Conservation (phyloP, 2,888 invertebrate genomes). For the Sinhomidia bicolor region DNA sequence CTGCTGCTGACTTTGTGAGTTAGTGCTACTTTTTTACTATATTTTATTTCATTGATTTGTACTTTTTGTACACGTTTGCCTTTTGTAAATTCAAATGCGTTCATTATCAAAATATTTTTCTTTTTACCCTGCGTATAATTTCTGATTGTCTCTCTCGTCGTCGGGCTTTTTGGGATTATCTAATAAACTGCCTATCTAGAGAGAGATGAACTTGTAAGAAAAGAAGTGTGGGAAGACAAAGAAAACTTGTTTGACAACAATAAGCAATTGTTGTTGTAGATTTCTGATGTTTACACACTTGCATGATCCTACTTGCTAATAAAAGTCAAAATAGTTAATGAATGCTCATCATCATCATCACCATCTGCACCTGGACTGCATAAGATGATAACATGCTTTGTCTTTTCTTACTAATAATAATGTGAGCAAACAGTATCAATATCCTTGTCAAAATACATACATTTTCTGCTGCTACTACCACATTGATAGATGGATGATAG, state of each 20-base stretch:
- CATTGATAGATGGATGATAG: too few relatives aligned
- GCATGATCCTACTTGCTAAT: not conserved
- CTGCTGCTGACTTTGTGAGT: too few relatives aligned
- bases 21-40: too few relatives aligned
- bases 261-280: not conserved
- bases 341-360: constrained; percentile 31
- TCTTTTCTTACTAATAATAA: not conserved
- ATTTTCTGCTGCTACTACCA: too few relatives aligned
- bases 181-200: not conserved
- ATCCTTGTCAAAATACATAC: not conserved
- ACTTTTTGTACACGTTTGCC: too few relatives aligned
- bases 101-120: not conserved
- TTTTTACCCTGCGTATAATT: not conserved
- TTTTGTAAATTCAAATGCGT: too few relatives aligned
- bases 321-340: constrained; percentile 34
- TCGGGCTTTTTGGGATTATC: not conserved
- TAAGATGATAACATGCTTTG: not conserved
- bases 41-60: too few relatives aligned
- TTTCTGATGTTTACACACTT: constrained; percentile 3
- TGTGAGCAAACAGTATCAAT: constrained; percentile 37
- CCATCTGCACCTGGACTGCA: not conserved
- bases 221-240: constrained; percentile 40
- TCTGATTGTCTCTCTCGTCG: not conserved
- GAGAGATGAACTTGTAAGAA: constrained; percentile 8
- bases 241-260: constrained; percentile 59